Percentiles rank a stretch among this genome's conserved stretches.
Evolutionary conservation across 2,113 vertebrate genomes (phyloP).

Genomic region (Ochotona curzoniae): DNA sequence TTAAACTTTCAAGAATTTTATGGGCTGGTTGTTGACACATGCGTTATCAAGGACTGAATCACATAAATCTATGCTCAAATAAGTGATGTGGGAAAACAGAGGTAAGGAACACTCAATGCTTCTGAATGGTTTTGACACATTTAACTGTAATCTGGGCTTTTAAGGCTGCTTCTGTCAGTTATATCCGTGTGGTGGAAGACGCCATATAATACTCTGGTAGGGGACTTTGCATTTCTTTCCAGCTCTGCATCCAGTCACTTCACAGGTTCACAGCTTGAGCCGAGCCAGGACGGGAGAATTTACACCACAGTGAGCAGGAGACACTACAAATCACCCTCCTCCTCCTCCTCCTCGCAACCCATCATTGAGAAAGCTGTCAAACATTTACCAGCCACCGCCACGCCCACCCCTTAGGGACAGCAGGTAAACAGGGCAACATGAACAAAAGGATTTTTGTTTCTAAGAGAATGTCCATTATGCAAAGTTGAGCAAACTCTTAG

Average conservation of each 20-base stretch:
- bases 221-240: neutral
- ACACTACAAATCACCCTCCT: neutral
- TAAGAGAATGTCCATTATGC: constrained; percentile 67
- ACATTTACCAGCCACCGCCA: neutral
- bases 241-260: neutral
- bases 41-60: neutral
- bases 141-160: neutral
- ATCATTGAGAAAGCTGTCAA: neutral
- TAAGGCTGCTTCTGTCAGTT: neutral
- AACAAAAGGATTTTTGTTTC: constrained; percentile 74
- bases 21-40: neutral
- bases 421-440: neutral
- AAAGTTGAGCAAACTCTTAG: constrained; percentile 78
- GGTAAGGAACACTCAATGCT: neutral
- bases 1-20: neutral
- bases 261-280: neutral
- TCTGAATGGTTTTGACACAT: neutral
- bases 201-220: rapidly evolving
- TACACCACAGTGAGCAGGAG: neutral
- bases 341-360: too few relatives aligned
- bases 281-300: neutral
- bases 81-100: neutral
- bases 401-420: neutral
- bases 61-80: neutral
- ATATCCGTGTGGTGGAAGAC: neutral